Evolutionary conservation across 2,888 invertebrate genomes (phyloP).

Genomic region (Drosophila niveifrons): DNA sequence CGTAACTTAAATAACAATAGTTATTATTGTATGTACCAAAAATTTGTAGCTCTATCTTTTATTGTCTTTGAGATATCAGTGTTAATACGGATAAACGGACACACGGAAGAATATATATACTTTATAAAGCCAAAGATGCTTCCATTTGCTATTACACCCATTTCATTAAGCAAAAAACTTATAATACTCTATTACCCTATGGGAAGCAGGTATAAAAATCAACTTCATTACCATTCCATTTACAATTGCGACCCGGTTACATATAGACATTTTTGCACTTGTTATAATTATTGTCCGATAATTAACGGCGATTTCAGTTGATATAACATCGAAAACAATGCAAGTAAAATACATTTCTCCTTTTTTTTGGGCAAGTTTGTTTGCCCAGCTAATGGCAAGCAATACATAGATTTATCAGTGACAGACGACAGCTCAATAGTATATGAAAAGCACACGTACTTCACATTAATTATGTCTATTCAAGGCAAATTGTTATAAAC

Average conservation of each 20-base stretch:
- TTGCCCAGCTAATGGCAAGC: conserved; percentile 8
- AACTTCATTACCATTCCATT: conserved; percentile 45
- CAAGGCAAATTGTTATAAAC: conserved; percentile 26
- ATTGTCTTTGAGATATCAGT: too few relatives aligned
- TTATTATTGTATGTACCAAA: too few relatives aligned
- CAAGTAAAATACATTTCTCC: background rate
- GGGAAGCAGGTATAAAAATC: conserved; percentile 6
- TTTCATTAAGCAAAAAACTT: too few relatives aligned
- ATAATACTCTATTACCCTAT: too few relatives aligned
- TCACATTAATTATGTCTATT: background rate
- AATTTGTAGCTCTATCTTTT: too few relatives aligned
- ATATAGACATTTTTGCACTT: conserved; percentile 53
- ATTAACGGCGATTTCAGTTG: conserved; percentile 53
- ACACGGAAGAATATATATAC: too few relatives aligned
- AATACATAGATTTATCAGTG: conserved; percentile 17
- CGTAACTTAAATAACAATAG: too few relatives aligned
- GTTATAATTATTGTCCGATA: conserved; percentile 66
- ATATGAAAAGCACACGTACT: conserved; percentile 1
- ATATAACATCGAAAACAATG: conserved; percentile 36
- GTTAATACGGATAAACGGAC: too few relatives aligned
- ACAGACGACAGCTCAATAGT: conserved; percentile 19
- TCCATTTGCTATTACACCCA: too few relatives aligned
- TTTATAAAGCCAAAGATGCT: too few relatives aligned
- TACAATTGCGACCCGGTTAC: conserved; percentile 46
- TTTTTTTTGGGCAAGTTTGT: conserved; percentile 7